Evolutionary conservation across 35 echinoderm and acorn worm genomes (phyloP), one percentile per base, ranked within the genome.

Genomic region (Holothuria glaberrima): DNA sequence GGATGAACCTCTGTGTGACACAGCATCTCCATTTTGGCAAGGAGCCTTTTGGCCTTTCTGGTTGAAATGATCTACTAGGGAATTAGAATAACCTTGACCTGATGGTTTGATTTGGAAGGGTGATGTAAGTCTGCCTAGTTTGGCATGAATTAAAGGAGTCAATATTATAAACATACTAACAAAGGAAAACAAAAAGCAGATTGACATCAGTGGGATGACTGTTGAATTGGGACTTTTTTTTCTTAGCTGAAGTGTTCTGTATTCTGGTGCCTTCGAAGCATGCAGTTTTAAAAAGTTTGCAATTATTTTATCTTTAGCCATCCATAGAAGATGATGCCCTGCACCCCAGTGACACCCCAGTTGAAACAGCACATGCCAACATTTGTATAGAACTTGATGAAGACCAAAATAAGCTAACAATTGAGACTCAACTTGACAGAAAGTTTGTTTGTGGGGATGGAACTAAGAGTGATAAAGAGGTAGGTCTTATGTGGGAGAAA

Each of bases 371-470:
- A 17, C 48, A 82, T 57, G 79, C 79, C 25, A 82, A 82, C 36
- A 82, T 82, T 5, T 82, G 19, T n/a, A 50, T 82, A 50, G 79
- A 82, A 33, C 79, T 82, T 82, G 79, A 82, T 17, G 79, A 82
- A 82, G 48, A 32, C 19, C 79, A 82, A 48, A 82, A 82, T 17
- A 82, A 82, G 48, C 58, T 82, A 19, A 82, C 44, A 36, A 82
- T 82, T 33, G 79, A 82, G 18, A 82, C 79, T n/a, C 35, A 82
- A 48, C 36, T 82, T 30, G 79, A 82, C 79, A 82, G 79, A 60
- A 29, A n/a, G 31, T 58, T 82, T 48, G 29, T 82, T 17, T 82
- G 79, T 58, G 79, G 79, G 48, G 79, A 82, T 60, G 79, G 79
- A 29, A 56, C 79, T 9, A 82, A 82, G 79, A 6, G 48, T 50